Percentiles rank a stretch among this genome's conserved stretches.
These are phyloP conservation scores for Cephus sareptanus DNA, from an alignment of 2,888 invertebrate genomes.

Conservation along the genomic window DNA sequence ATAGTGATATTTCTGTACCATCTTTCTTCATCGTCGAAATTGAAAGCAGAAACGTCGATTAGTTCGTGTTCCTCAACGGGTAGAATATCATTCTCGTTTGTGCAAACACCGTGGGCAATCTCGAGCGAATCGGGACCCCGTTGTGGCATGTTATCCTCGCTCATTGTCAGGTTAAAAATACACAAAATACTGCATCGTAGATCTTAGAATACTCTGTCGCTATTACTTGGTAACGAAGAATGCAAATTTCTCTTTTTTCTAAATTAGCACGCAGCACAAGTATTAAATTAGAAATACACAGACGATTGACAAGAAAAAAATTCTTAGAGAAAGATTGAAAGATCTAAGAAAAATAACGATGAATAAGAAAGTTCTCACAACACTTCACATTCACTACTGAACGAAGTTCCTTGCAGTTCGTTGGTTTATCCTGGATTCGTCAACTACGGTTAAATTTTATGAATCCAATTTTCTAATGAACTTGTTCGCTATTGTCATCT, in stretches of 20 bases:
- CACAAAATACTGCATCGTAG: not conserved
- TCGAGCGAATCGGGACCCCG: slow-evolving; percentile 20
- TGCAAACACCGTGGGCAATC: not conserved
- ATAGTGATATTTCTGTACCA: slow-evolving; percentile 32
- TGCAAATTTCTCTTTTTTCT: not conserved
- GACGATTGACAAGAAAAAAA: not conserved
- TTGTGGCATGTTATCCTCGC: slow-evolving; percentile 38
- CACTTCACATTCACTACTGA: not conserved
- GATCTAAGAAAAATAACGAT: not conserved
- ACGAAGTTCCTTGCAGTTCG: not conserved
- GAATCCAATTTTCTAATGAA: not conserved
- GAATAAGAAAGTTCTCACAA: not conserved
- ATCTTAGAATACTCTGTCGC: not conserved
- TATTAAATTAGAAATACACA: not conserved
- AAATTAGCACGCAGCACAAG: not conserved
- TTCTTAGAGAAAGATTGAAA: not conserved
- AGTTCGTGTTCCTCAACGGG: slow-evolving; percentile 38
- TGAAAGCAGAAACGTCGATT: slow-evolving; percentile 41
- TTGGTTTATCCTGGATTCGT: not conserved
- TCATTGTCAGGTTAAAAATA: slow-evolving; percentile 6
- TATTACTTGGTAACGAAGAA: not conserved
- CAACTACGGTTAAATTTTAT: not conserved
- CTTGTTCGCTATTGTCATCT: not conserved
- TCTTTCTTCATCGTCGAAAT: slow-evolving; percentile 41
- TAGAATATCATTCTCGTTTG: slow-evolving; percentile 18